Percentiles rank a stretch among this genome's conserved stretches.
Conservation (phyloP, 2,113 vertebrate genomes). For the Nesoenas mayeri region DNA sequence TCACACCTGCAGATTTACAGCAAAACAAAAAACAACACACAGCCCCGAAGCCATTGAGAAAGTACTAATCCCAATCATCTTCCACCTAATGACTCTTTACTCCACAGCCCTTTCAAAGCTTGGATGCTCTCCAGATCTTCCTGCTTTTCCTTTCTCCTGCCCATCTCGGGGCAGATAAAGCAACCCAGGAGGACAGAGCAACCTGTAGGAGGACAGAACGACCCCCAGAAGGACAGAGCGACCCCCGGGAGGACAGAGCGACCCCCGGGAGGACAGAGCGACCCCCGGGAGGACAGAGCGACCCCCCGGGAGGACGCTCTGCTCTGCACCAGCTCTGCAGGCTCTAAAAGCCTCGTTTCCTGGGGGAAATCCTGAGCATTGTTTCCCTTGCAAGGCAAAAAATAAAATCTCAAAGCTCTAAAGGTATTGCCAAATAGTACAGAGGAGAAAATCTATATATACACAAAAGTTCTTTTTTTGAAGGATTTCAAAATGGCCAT, state of each 20-base stretch:
- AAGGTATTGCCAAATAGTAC: neutral
- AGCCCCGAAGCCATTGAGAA: neutral
- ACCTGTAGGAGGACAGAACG: neutral
- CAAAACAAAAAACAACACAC: too few species aligned
- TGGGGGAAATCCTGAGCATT: neutral
- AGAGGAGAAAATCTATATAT: neutral
- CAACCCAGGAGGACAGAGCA: too few species aligned
- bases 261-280: neutral
- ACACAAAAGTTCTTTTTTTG: neutral
- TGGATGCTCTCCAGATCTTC: slow-evolving; percentile 18
- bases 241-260: neutral
- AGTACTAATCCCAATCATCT: slow-evolving; percentile 32
- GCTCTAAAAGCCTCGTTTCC: slow-evolving; percentile 1
- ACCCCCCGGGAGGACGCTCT: neutral
- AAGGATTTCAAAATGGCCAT: neutral
- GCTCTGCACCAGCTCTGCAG: neutral
- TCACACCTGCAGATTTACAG: neutral
- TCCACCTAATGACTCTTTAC: slow-evolving; percentile 46
- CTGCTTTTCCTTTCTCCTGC: neutral
- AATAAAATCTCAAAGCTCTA: neutral
- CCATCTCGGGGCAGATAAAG: neutral
- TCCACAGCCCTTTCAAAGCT: neutral
- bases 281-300: neutral
- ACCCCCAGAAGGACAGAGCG: neutral
- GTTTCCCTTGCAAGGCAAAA: slow-evolving; percentile 11